Evolutionary conservation across 1,140 invertebrate species (phyloP), one percentile per base, ranked within the genome.

Genomic region (Conopomorpha cramerella): DNA sequence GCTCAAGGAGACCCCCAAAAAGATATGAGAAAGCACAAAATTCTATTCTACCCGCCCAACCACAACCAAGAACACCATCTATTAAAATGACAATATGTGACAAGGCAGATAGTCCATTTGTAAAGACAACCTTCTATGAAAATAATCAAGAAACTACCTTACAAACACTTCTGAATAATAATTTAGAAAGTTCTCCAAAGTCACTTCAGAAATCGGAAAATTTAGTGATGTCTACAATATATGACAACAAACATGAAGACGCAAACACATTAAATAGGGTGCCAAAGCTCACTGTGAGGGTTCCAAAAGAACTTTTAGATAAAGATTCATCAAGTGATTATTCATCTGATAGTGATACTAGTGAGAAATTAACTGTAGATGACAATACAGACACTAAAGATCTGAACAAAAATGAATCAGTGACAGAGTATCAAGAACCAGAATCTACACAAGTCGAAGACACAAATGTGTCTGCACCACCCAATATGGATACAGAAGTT

Each of bases 321-420:
- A 74, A 76, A 49, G 71, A 77, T 48, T 78, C 78, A 16, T 78
- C 77, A 37, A 77, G 64, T 63, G 77, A 79, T 46, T 67, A 76
- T 39, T 76, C 77, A 39, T 78, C 67, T 39, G 79, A 80, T 39
- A 83, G 81, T 70, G 81, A 83, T 62, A 70, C 72, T 36, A 82
- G 81, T 67, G 81, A 83, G 29, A 83, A 82, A 49, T 47, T 79
- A 30, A 79, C 73, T 25, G 66, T 80, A 51, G 78, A 70, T 53
- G 59, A 62, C 33, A 44, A 55, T 34, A 51, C 49, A 30, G 42
- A 35, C 36, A 49, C 37, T 16, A 41, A 39, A 28, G 52, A 57
- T 34, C 34, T 53, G 43, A 33, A 36, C 12, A 35, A 38, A 19
- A 34, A 28, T 11, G 17, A 50, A 14, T 14, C 23, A 14, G 18